These are phyloP conservation scores for Apis florea DNA, from an alignment of 1,140 invertebrate species.

Conservation along the genomic window DNA sequence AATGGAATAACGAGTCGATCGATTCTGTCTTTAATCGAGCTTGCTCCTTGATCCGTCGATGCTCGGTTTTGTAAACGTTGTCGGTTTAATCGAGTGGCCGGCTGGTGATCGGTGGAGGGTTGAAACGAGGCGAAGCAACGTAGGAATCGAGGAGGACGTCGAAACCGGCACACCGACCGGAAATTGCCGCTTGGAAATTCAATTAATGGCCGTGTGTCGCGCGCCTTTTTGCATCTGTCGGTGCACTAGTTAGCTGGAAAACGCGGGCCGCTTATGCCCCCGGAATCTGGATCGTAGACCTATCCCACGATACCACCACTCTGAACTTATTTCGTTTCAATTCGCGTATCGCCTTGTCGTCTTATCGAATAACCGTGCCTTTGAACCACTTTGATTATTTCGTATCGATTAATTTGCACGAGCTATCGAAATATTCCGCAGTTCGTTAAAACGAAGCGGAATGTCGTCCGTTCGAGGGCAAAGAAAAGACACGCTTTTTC, in stretches of 20 bases:
- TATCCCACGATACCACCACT: background rate
- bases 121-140: conserved; percentile 32
- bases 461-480: no score
- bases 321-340: background rate
- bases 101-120: conserved; percentile 10
- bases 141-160: conserved; percentile 34
- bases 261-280: background rate
- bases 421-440: no score
- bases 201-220: conserved; percentile 65
- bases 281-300: background rate
- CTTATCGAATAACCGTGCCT: background rate
- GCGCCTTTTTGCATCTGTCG: conserved; percentile 55
- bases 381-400: background rate
- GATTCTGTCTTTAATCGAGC: background rate
- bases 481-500: no score
- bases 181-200: conserved; percentile 69
- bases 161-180: conserved; percentile 61
- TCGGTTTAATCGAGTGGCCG: conserved; percentile 63
- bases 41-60: conserved; percentile 2
- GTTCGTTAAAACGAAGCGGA: no score
- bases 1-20: background rate
- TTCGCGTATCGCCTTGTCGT: background rate
- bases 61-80: conserved; percentile 17
- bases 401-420: no score
- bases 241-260: background rate